phyloP scores from a whole-genome alignment of 2,797 vertebrate species.

The Coccyzus lansbergi region DNA sequence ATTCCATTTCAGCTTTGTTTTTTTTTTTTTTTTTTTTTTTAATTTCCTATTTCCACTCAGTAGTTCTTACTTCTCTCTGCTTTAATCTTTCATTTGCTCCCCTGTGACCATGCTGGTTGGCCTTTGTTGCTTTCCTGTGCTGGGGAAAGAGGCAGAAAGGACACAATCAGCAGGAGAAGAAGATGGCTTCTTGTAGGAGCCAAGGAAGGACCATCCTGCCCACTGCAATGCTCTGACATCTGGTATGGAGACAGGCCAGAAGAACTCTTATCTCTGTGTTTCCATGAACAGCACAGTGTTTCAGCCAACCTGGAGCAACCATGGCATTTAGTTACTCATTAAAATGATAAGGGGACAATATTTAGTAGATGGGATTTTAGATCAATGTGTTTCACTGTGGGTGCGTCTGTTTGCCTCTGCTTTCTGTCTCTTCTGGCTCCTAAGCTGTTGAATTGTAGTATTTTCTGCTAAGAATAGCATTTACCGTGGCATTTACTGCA shows the following conservation, averaged over 20 bases:
- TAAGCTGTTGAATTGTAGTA: neutral
- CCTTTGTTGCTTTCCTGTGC: neutral
- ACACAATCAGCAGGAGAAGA: neutral
- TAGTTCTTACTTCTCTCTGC: neutral
- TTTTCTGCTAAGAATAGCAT: neutral
- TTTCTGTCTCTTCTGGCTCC: neutral
- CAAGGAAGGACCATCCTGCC: neutral
- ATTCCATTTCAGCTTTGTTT: neutral
- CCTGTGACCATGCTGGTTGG: neutral
- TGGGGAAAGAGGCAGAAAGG: neutral
- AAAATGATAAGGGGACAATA: neutral
- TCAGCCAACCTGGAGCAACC: neutral
- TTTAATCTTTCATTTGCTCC: neutral
- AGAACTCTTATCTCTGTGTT: neutral
- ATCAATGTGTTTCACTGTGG: neutral
- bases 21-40: neutral
- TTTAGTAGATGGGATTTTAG: neutral
- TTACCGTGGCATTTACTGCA: neutral
- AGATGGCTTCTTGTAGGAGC: neutral
- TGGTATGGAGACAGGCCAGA: neutral
- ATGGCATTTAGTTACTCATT: neutral
- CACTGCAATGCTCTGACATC: neutral
- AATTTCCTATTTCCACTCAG: neutral
- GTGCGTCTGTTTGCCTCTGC: neutral
- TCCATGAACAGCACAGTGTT: neutral